A percentile compares a stretch with the other conserved stretches of the same genome.
Evolutionary conservation across 2,888 invertebrate genomes (phyloP).

Genomic region (Idaea aversata): DNA sequence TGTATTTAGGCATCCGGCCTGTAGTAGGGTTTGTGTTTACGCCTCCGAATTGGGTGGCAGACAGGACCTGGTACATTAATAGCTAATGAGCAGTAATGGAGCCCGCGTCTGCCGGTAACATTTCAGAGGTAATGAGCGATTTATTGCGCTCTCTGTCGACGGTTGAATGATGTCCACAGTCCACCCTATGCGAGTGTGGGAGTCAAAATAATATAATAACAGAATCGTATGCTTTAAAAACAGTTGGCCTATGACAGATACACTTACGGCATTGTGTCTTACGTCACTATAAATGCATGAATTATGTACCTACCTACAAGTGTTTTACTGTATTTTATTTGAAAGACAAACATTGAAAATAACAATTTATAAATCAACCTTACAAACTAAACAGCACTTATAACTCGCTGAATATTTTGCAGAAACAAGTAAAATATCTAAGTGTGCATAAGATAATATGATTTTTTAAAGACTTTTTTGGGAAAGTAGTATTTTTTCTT

Average conservation of each 20-base stretch:
- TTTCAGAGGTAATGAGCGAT: conserved; percentile 30
- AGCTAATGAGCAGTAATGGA: conserved; percentile 65
- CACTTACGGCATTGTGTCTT: neutral
- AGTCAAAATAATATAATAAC: neutral
- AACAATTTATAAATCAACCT: no score
- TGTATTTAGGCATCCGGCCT: neutral
- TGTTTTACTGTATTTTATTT: no score
- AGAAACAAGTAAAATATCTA: no score
- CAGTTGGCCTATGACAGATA: neutral
- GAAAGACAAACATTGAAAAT: no score
- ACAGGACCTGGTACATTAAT: conserved; percentile 42
- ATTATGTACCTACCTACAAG: no score
- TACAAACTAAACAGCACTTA: no score
- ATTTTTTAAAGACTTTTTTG: no score
- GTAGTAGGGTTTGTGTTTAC: neutral
- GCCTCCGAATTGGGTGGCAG: neutral
- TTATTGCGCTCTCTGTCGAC: conserved; percentile 16
- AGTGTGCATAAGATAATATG: no score
- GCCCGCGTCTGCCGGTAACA: conserved; percentile 33
- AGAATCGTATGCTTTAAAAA: neutral
- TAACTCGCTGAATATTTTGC: no score
- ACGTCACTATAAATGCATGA: no score
- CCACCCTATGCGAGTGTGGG: neutral
- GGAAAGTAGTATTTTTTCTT: no score
- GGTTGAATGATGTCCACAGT: neutral